These are phyloP conservation scores for Trochalopteron elliotii DNA, from an alignment of 2,113 vertebrate species.

Conservation along the genomic window DNA sequence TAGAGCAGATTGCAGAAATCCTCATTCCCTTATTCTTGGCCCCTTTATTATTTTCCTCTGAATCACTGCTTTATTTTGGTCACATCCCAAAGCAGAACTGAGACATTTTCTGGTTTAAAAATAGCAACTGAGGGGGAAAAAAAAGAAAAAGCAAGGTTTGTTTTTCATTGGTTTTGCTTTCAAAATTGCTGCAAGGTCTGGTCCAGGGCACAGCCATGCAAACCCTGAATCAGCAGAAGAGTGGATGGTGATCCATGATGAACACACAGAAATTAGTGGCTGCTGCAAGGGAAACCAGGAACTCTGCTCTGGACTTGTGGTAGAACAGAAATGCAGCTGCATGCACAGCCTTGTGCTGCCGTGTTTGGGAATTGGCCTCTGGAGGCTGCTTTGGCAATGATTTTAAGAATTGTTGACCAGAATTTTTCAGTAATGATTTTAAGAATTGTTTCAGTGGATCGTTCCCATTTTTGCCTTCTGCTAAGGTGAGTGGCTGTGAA, in stretches of 20 bases:
- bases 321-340: background rate
- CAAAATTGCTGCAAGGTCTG: background rate
- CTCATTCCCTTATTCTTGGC: background rate
- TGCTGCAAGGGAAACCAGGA: background rate
- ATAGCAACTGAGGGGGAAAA: background rate
- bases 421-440: background rate
- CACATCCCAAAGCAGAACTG: background rate
- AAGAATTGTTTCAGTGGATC: background rate
- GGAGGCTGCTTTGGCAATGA: background rate
- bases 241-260: background rate
- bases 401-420: background rate
- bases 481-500: background rate
- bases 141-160: background rate
- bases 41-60: background rate
- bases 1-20: background rate
- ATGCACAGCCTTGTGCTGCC: background rate
- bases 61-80: constrained; percentile 3
- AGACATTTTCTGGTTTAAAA: constrained; percentile 10
- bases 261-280: background rate
- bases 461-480: background rate
- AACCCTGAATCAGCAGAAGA: background rate
- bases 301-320: background rate
- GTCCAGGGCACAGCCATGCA: background rate
- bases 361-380: background rate
- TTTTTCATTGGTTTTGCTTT: background rate